phyloP scores from a whole-genome alignment of 2,797 vertebrate genomes.

The Scolopax rusticola region DNA sequence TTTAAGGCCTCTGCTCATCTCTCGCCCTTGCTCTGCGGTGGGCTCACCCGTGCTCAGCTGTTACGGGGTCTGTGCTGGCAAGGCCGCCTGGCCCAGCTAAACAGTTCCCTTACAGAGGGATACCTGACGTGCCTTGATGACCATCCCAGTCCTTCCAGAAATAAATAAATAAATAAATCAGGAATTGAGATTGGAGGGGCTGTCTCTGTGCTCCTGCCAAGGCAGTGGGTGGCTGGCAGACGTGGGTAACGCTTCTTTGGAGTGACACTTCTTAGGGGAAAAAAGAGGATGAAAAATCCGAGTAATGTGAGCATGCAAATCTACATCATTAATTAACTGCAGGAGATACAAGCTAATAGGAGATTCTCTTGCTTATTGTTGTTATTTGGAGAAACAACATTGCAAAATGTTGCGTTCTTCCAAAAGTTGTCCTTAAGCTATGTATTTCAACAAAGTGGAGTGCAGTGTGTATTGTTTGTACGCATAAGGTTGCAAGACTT shows the following conservation, averaged over 20 bases:
- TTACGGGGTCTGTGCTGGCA: accelerated
- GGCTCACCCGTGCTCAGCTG: background rate
- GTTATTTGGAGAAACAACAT: background rate
- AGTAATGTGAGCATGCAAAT: accelerated
- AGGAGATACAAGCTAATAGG: background rate
- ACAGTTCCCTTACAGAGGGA: background rate
- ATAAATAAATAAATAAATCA: too few relatives aligned
- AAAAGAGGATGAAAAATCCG: background rate
- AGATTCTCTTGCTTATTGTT: background rate
- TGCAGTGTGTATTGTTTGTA: background rate
- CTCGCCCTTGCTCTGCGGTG: accelerated
- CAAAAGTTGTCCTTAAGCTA: background rate
- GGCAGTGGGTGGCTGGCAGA: background rate
- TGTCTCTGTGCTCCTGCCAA: background rate
- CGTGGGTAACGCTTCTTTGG: background rate
- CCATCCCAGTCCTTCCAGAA: background rate
- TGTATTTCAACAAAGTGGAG: background rate
- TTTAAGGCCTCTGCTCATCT: background rate
- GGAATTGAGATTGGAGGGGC: background rate
- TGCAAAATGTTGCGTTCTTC: background rate
- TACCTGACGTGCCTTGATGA: accelerated
- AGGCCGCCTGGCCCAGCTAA: background rate
- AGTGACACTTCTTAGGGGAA: background rate
- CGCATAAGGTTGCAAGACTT: background rate
- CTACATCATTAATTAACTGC: accelerated